A percentile compares a stretch with the other conserved stretches of the same genome.
phyloP scores from a whole-genome alignment of 2,797 vertebrate species.

The Lagorchestes hirsutus region DNA sequence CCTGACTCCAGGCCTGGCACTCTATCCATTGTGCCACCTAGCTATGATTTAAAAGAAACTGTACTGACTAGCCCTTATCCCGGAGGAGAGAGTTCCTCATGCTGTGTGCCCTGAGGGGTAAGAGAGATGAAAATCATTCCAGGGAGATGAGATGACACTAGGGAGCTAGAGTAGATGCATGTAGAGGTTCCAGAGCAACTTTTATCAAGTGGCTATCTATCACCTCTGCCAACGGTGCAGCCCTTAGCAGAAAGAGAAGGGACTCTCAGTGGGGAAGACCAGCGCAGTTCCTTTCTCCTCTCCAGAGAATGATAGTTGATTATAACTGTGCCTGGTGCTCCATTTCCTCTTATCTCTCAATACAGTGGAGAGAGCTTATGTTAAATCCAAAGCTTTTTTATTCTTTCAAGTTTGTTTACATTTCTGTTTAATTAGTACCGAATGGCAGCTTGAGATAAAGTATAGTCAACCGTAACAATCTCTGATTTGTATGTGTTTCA shows the following conservation, averaged over 20 bases:
- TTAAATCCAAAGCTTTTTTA: background rate
- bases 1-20: background rate
- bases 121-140: background rate
- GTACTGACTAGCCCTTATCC: background rate
- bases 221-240: background rate
- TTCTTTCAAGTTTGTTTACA: background rate
- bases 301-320: background rate
- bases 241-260: background rate
- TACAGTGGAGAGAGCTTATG: background rate
- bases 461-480: background rate
- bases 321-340: background rate
- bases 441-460: background rate
- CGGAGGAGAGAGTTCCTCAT: background rate
- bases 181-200: background rate
- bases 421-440: background rate
- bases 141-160: background rate
- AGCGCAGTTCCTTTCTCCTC: background rate
- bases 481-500: background rate
- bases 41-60: background rate
- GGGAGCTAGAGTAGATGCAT: background rate
- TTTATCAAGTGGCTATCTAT: background rate
- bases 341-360: background rate
- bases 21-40: background rate
- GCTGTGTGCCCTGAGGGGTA: background rate
- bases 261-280: background rate